Evolutionary conservation across 2,113 vertebrate species (phyloP).

Genomic region (Sylvia atricapilla): DNA sequence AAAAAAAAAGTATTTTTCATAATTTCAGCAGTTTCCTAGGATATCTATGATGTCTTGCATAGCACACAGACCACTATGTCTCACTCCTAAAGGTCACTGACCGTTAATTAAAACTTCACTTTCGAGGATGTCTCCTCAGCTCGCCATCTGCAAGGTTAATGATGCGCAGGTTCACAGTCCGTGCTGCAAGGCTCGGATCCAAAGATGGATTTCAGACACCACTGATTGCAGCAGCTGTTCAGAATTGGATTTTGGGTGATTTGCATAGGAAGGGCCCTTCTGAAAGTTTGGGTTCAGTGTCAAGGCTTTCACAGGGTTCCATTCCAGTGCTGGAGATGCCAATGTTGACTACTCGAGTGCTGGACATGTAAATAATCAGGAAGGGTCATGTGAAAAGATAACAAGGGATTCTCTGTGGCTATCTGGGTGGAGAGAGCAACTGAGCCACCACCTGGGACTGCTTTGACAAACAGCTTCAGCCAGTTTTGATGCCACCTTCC

Average conservation of each 20-base stretch:
- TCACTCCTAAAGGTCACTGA: neutral
- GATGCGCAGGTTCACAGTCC: neutral
- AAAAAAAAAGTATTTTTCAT: neutral
- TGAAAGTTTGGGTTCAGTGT: neutral
- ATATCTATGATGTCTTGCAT: neutral
- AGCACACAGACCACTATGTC: neutral
- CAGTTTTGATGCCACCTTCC: neutral
- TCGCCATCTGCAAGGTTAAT: conserved; percentile 16
- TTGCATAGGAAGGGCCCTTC: neutral
- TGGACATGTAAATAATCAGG: neutral
- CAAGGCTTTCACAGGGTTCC: neutral
- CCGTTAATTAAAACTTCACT: neutral
- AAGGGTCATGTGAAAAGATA: neutral
- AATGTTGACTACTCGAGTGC: neutral
- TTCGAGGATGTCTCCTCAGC: neutral
- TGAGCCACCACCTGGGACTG: neutral
- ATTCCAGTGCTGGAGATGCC: neutral
- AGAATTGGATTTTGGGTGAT: neutral
- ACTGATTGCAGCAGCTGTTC: neutral
- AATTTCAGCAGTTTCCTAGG: neutral
- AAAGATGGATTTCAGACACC: neutral
- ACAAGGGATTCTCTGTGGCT: neutral
- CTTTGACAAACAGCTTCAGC: neutral
- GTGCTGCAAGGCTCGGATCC: neutral
- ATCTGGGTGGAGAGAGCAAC: neutral